These are phyloP conservation scores for Mobula birostris DNA, from an alignment of 2,113 vertebrate species.

Conservation along the genomic window DNA sequence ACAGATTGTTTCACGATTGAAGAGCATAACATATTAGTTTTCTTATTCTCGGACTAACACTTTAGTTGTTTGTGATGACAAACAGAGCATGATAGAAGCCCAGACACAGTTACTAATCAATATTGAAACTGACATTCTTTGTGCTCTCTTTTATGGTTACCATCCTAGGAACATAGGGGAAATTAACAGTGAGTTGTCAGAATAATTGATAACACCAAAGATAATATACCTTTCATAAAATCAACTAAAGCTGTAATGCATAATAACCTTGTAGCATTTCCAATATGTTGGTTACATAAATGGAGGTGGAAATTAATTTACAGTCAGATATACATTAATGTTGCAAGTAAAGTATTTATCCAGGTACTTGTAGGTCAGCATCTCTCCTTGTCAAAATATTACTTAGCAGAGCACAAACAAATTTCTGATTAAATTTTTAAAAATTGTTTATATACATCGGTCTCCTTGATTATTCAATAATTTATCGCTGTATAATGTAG, in stretches of 20 bases:
- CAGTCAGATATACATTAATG: neutral
- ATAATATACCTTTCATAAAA: neutral
- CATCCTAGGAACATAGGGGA: neutral
- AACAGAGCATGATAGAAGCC: neutral
- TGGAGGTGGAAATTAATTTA: neutral
- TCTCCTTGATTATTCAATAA: constrained; percentile 30
- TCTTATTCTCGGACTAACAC: neutral
- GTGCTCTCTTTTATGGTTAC: neutral
- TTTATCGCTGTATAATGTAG: constrained; percentile 23
- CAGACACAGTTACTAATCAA: neutral
- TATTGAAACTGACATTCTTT: neutral
- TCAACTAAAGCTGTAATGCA: neutral
- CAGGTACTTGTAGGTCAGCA: neutral
- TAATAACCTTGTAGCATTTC: neutral
- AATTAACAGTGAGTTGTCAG: neutral
- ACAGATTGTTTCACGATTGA: neutral
- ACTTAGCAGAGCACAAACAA: neutral
- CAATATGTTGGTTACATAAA: neutral
- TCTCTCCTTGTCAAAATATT: neutral
- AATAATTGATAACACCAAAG: neutral
- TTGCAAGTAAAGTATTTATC: neutral
- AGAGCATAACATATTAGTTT: neutral
- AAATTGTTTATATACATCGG: constrained; percentile 5
- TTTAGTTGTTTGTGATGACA: neutral
- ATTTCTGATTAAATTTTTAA: constrained; percentile 23